These are phyloP conservation scores for Phocoena sinus DNA, from an alignment of 2,113 vertebrate genomes.

Conservation along the genomic window DNA sequence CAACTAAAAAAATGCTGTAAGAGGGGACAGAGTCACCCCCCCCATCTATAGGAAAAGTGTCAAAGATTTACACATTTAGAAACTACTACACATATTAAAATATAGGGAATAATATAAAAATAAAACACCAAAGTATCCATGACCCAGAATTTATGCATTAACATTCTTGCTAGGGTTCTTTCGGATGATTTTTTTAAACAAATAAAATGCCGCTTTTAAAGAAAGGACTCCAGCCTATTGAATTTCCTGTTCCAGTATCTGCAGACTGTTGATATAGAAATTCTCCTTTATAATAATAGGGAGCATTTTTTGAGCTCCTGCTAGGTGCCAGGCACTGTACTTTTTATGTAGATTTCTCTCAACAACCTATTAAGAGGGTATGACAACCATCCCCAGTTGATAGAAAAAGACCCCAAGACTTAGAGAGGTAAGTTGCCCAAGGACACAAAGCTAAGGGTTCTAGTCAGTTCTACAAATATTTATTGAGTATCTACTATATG, in stretches of 20 bases:
- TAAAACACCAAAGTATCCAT: not conserved
- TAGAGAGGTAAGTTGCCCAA: not conserved
- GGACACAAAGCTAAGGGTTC: not conserved
- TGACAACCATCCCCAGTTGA: not conserved
- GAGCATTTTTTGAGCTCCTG: slow-evolving; percentile 1
- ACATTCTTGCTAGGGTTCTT: not conserved
- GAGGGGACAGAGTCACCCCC: not conserved
- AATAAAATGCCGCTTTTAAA: not conserved
- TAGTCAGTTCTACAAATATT: not conserved
- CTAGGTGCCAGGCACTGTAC: not conserved
- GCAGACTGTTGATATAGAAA: not conserved
- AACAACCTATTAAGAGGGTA: not conserved
- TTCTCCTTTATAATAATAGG: not conserved
- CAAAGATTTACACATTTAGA: not conserved
- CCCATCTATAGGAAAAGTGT: not conserved
- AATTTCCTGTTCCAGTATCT: not conserved
- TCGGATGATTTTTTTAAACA: not conserved
- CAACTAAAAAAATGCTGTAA: not conserved
- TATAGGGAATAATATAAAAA: not conserved
- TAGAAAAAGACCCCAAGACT: not conserved
- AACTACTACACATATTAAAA: not conserved
- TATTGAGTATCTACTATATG: not conserved
- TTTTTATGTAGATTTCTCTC: not conserved
- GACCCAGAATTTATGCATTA: not conserved
- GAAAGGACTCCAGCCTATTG: not conserved